Conservation (phyloP, 2,797 vertebrate genomes). For the Limosa lapponica region DNA sequence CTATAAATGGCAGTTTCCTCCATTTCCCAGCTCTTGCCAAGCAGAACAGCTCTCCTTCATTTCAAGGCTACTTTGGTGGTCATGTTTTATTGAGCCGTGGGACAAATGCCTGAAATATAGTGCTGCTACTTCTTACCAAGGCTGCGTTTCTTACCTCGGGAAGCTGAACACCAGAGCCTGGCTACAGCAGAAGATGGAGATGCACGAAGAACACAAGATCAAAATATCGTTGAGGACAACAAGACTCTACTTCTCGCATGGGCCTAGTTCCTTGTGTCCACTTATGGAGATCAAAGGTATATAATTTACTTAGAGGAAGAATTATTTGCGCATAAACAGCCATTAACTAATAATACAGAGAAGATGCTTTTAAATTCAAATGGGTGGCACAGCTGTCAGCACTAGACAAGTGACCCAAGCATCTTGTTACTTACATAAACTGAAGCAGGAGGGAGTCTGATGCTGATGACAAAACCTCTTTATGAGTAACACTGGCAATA, state of each 20-base stretch:
- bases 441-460: neutral
- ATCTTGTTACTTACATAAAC: slow-evolving; percentile 31
- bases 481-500: slow-evolving; percentile 8
- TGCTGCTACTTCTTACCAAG: accelerated
- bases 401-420: neutral
- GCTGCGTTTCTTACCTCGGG: neutral
- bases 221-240: neutral
- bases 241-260: neutral
- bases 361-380: slow-evolving; percentile 57
- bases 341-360: slow-evolving; percentile 34
- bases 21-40: neutral
- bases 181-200: neutral
- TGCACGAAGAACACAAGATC: neutral
- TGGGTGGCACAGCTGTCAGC: neutral
- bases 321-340: slow-evolving; percentile 42
- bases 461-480: slow-evolving; percentile 33
- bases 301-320: slow-evolving; percentile 48
- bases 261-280: neutral
- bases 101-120: neutral
- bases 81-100: neutral
- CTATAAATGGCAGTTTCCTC: neutral
- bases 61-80: neutral
- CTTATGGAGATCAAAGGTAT: slow-evolving; percentile 31
- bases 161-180: neutral
- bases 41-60: neutral